Base-by-base conservation (phyloP, 2,888 invertebrate genomes). In the Lepidocyrtinus sp. region DNA sequence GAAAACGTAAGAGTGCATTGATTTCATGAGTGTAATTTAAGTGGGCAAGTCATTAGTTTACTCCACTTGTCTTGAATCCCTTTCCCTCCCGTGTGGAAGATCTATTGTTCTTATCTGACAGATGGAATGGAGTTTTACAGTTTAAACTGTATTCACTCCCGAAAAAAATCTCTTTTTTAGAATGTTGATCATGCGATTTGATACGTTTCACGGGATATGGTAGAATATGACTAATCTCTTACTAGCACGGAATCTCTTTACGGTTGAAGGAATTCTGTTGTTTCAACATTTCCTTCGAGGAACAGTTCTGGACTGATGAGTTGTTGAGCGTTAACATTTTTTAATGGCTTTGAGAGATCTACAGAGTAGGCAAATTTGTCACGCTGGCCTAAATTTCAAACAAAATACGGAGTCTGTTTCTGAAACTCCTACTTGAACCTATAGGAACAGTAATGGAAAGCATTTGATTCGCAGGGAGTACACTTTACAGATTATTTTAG, bases 31-130 rank as follows among this genome's bases (percentile, higher is more conserved):
- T 67, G 67, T 75, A 75, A 75, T 67, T 59, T 75, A 75, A 75
- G 75, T 75, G 75, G 67, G 45, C 75, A 75, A 67, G 75, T 75
- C 75, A 75, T 75, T 75, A 75, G 67, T 36, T 26, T 72, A n/a
- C n/a, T n/a, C n/a, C n/a, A n/a, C 21, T 71, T 71, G 61, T n/a
- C 24, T 36, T 17, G 26, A 19, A 59, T 61, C 22, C 22, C 27
- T 59, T 27, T 26, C 70, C 9, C n/a, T 70, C 61, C 70, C 5
- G 55, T 2, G 45, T 70, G 17, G 26, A 70, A 26, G 21, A n/a
- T 12, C 36, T 36, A 36, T 36, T 36, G 45, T 1, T 46, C 45
- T 46, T 63, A 63, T 71, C 61, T 72, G 72, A 63, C 72, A 72
- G 63, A 61, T 15, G 61, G 59, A 71, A 59, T 50, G 19, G 22